phyloP scores from a whole-genome alignment of 1,140 invertebrate species.

The Acromyrmex charruanus region DNA sequence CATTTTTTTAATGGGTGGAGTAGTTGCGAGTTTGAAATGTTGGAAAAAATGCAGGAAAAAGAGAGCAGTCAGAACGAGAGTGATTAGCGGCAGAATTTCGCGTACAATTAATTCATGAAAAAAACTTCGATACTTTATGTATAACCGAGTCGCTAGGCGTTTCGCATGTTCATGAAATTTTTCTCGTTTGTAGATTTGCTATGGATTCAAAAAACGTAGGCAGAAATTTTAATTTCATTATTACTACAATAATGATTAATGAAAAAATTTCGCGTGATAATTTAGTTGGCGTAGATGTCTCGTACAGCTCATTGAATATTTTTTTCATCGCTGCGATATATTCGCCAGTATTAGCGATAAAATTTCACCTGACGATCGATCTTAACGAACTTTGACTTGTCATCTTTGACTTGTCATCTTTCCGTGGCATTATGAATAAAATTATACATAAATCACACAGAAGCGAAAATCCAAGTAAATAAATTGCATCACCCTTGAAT shows the following conservation, averaged over 20 bases:
- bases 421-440: slow-evolving; percentile 12
- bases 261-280: neutral
- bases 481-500: slow-evolving; percentile 15
- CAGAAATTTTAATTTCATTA: neutral
- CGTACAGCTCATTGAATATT: neutral
- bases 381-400: neutral
- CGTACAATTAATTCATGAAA: slow-evolving; percentile 34
- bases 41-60: neutral
- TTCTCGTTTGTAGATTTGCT: neutral
- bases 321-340: neutral
- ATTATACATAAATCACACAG: slow-evolving; percentile 20
- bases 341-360: neutral
- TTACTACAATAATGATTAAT: neutral
- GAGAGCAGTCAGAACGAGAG: neutral
- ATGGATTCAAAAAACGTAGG: neutral
- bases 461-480: slow-evolving; percentile 24
- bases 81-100: slow-evolving; percentile 31
- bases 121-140: neutral
- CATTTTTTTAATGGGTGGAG: neutral
- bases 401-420: neutral
- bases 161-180: slow-evolving; percentile 7
- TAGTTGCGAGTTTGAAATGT: slow-evolving; percentile 23
- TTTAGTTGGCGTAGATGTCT: neutral
- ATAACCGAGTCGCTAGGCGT: neutral
- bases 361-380: slow-evolving; percentile 7